Evolutionary conservation across 2,113 vertebrate genomes (phyloP).

Genomic region (human): DNA sequence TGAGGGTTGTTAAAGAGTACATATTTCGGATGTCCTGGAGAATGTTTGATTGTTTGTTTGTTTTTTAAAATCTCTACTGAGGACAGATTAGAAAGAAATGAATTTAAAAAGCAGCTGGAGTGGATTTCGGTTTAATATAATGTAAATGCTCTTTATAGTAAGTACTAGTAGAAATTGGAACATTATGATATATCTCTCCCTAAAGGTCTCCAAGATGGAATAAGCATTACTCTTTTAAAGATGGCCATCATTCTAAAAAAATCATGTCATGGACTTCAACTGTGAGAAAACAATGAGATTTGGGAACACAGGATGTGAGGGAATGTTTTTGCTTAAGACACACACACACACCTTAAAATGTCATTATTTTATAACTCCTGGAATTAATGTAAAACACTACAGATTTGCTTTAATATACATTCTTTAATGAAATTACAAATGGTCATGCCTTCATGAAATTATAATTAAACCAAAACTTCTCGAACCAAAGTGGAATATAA

Average conservation of each 20-base stretch:
- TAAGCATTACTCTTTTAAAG: background rate
- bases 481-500: background rate
- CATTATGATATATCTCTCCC: background rate
- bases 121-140: background rate
- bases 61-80: constrained; percentile 22
- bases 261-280: background rate
- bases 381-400: background rate
- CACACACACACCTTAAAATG: background rate
- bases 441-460: background rate
- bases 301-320: background rate
- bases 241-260: background rate
- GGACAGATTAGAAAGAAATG: constrained; percentile 18
- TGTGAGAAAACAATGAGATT: background rate
- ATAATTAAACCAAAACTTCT: background rate
- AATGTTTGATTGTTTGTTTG: background rate
- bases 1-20: background rate
- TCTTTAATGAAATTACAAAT: background rate
- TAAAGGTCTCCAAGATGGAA: background rate
- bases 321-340: background rate
- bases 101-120: constrained; percentile 40
- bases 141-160: background rate
- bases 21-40: background rate
- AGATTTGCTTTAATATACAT: background rate
- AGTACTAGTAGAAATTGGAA: background rate
- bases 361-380: background rate